These are phyloP conservation scores for Melangyna quadrimaculata DNA, from an alignment of 2,888 invertebrate genomes.

Conservation along the genomic window DNA sequence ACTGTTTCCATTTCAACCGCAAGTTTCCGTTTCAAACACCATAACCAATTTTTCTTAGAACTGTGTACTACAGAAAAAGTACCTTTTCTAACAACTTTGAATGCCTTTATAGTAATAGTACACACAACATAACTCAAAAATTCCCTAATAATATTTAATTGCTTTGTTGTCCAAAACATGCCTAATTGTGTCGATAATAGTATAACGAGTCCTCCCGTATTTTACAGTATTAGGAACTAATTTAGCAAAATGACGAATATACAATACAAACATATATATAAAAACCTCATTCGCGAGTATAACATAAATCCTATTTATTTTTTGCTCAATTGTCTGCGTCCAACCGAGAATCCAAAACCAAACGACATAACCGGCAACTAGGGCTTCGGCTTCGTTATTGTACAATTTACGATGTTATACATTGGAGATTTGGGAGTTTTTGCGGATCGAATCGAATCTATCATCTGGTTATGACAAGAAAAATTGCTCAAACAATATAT, in stretches of 20 bases:
- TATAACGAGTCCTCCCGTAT: too few relatives aligned
- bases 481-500: conserved; percentile 50
- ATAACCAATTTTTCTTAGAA: too few relatives aligned
- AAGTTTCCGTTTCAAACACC: too few relatives aligned
- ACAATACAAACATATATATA: not conserved
- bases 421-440: conserved; percentile 34
- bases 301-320: conserved; percentile 62
- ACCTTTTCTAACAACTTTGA: not conserved
- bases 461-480: conserved; percentile 70
- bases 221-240: conserved; percentile 50
- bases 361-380: not conserved
- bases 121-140: not conserved
- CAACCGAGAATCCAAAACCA: conserved; percentile 4
- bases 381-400: not conserved
- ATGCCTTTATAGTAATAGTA: not conserved
- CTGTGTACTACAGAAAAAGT: not conserved
- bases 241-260: conserved; percentile 47
- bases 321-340: conserved; percentile 52
- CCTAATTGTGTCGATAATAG: not conserved
- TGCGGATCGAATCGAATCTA: conserved; percentile 31
- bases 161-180: conserved; percentile 50
- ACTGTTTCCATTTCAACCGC: too few relatives aligned
- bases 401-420: not conserved
- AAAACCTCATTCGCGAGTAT: conserved; percentile 28
- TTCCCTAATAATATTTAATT: conserved; percentile 33